Evolutionary conservation across 2,888 invertebrate genomes (phyloP).

Genomic region (Exocentrus adspersus): DNA sequence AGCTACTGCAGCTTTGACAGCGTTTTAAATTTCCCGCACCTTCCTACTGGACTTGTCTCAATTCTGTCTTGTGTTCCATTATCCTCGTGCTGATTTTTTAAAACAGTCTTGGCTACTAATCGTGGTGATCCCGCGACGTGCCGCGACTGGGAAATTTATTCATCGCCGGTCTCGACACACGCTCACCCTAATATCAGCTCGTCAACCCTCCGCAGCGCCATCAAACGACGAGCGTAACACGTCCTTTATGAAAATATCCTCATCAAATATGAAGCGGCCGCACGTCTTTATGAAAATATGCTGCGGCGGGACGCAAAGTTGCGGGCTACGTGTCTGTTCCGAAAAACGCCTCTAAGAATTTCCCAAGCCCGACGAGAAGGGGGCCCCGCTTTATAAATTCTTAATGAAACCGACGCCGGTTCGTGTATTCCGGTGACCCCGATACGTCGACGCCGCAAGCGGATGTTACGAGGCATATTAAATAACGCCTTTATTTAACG

Average conservation of each 20-base stretch:
- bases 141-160: neutral
- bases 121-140: neutral
- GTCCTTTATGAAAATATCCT: neutral
- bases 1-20: too few species aligned
- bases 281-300: neutral
- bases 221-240: neutral
- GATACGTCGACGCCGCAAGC: too few species aligned
- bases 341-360: neutral
- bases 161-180: neutral
- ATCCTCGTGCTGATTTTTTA: too few species aligned
- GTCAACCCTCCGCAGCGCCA: neutral
- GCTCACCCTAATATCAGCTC: neutral
- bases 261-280: neutral
- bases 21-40: too few species aligned
- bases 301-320: too few species aligned
- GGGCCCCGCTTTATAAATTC: conserved; percentile 28
- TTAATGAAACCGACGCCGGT: conserved; percentile 24
- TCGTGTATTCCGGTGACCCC: conserved; percentile 24
- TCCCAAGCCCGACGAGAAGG: conserved; percentile 3
- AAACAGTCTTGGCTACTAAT: too few species aligned
- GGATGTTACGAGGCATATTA: too few species aligned
- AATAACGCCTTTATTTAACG: too few species aligned
- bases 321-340: conserved; percentile 6
- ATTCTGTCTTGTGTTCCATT: too few species aligned
- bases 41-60: too few species aligned